A percentile compares a stretch with the other conserved stretches of the same genome.
phyloP scores from a whole-genome alignment of 2,888 invertebrate species.

The Sesia apiformis region DNA sequence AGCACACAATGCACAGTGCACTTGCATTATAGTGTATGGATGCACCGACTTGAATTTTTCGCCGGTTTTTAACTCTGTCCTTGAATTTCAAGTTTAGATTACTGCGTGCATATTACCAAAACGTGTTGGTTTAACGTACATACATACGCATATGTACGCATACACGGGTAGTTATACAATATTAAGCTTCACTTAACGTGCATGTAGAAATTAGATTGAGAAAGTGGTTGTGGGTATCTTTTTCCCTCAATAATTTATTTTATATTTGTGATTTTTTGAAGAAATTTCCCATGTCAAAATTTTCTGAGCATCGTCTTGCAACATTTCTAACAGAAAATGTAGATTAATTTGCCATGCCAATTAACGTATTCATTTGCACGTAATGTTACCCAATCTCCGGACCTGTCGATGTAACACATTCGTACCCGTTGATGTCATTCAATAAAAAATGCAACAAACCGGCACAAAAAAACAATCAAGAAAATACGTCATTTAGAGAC shows the following conservation, averaged over 20 bases:
- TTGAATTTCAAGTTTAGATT: slow-evolving; percentile 73
- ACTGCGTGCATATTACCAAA: slow-evolving; percentile 44
- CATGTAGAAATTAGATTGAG: no score
- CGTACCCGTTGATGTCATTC: not conserved
- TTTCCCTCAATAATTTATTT: no score
- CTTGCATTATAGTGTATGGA: slow-evolving; percentile 59
- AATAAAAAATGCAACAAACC: not conserved
- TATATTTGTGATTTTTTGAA: no score
- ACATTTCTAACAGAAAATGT: no score
- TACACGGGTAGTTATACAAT: not conserved
- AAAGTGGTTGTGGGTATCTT: no score
- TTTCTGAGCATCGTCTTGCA: no score
- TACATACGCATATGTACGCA: not conserved
- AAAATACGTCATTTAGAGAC: slow-evolving; percentile 13
- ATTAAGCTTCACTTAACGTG: no score
- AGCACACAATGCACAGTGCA: slow-evolving; percentile 30
- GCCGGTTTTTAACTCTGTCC: slow-evolving; percentile 57
- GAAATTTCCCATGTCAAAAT: no score
- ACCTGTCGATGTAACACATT: no score
- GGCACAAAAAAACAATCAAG: not conserved
- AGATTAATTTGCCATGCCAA: no score
- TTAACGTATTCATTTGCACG: no score
- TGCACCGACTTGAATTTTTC: slow-evolving; percentile 61
- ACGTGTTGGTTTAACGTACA: slow-evolving; percentile 17
- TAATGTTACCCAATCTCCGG: no score